Conservation (phyloP, 2,888 invertebrate genomes). For the Tetanocera ferruginea region DNA sequence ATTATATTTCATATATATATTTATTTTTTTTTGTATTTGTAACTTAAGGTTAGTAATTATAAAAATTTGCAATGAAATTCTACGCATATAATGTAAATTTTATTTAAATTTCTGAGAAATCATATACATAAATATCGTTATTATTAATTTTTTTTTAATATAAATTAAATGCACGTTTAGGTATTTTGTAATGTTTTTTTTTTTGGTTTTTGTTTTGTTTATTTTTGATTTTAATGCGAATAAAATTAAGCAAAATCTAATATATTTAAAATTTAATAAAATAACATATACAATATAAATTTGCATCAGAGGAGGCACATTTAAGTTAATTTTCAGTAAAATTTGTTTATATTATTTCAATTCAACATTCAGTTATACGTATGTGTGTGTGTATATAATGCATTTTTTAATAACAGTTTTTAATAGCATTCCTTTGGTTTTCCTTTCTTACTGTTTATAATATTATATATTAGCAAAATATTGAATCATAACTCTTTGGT, state of each 20-base stretch:
- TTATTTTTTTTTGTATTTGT: background rate
- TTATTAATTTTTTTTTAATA: constrained; percentile 15
- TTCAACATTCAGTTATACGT: constrained; percentile 33
- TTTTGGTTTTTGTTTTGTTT: constrained; percentile 16
- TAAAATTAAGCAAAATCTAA: constrained; percentile 8
- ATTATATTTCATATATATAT: background rate
- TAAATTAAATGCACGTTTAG: constrained; percentile 36
- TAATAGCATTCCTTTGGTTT: constrained; percentile 30
- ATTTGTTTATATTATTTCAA: constrained; percentile 28
- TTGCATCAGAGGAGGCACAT: constrained; percentile 47
- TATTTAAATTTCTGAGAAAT: constrained; percentile 41
- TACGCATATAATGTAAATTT: constrained; percentile 21
- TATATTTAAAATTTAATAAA: background rate
- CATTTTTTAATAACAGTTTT: constrained; percentile 18
- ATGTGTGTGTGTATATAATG: constrained; percentile 23
- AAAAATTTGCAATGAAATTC: constrained; percentile 24
- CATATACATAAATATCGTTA: constrained; percentile 30
- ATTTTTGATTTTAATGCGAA: constrained; percentile 22
- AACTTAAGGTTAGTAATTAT: constrained; percentile 25
- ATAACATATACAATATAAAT: constrained; percentile 18
- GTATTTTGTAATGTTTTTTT: constrained; percentile 27
- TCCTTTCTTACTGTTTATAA: background rate
- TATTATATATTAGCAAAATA: constrained; percentile 50
- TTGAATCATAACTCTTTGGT: background rate
- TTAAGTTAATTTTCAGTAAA: constrained; percentile 38